Percentiles rank a stretch among this genome's conserved stretches.
Evolutionary conservation across 2,797 vertebrate genomes (phyloP).

Genomic region (Halcyon badia): DNA sequence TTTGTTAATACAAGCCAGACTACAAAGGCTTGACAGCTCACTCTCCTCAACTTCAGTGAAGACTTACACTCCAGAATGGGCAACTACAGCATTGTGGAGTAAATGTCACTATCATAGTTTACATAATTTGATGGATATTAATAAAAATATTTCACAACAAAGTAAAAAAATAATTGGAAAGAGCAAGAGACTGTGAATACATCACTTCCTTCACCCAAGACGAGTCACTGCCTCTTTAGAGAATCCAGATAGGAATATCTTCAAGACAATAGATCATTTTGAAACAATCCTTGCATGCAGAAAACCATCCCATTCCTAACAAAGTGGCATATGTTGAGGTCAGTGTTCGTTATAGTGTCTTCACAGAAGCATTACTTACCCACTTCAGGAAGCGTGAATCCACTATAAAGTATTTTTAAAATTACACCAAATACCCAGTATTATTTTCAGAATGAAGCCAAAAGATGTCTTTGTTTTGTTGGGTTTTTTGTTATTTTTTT

Average conservation of each 20-base stretch:
- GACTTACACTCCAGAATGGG: not conserved
- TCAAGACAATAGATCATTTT: not conserved
- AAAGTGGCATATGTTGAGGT: not conserved
- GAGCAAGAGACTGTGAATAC: not conserved
- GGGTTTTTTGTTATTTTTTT: too few species aligned
- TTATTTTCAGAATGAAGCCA: not conserved
- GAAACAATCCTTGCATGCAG: not conserved
- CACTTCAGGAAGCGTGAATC: not conserved
- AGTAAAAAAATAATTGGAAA: not conserved
- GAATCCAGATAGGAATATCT: not conserved
- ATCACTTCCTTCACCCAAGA: not conserved
- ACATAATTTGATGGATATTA: not conserved
- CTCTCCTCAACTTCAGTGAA: not conserved
- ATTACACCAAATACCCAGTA: not conserved
- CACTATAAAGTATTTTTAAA: not conserved
- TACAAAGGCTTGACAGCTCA: not conserved
- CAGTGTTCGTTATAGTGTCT: not conserved
- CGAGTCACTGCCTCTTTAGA: not conserved
- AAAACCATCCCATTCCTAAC: not conserved
- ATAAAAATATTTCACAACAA: not conserved
- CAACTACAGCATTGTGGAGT: not conserved
- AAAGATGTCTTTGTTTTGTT: not conserved
- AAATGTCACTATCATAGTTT: not conserved
- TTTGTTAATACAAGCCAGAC: not conserved
- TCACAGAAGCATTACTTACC: not conserved